phyloP scores from a whole-genome alignment of 1,140 invertebrate genomes.

The Propsilocerus akamusi region DNA sequence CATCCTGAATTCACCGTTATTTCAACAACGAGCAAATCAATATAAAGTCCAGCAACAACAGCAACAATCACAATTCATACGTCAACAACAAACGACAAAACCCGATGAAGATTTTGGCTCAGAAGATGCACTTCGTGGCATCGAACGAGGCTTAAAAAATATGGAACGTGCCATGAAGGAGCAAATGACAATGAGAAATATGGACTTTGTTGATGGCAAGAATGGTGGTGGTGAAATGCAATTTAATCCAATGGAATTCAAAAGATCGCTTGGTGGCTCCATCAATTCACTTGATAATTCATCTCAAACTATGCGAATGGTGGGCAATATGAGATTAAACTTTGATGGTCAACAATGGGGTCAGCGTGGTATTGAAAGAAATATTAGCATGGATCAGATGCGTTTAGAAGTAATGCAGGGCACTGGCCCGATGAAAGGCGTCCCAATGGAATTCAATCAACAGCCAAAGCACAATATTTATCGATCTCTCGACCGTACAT shows the following conservation, averaged over 20 bases:
- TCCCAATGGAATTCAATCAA: neutral
- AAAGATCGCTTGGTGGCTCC: constrained; percentile 14
- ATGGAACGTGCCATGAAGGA: constrained; percentile 25
- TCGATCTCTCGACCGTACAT: constrained; percentile 20
- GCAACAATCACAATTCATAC: neutral
- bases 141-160: constrained; percentile 22
- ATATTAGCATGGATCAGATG: constrained; percentile 9
- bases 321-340: neutral
- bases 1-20: constrained; percentile 6
- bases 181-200: constrained; percentile 21
- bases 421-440: neutral
- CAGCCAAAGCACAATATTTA: constrained; percentile 17
- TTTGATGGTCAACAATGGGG: constrained; percentile 4
- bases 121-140: constrained; percentile 21
- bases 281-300: constrained; percentile 6
- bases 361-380: constrained; percentile 5
- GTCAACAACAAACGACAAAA: constrained; percentile 9
- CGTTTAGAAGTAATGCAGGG: constrained; percentile 5
- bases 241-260: constrained; percentile 13
- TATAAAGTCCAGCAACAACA: neutral
- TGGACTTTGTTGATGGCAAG: constrained; percentile 13
- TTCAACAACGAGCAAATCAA: constrained; percentile 8
- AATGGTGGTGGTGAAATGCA: constrained; percentile 12
- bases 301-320: constrained; percentile 2
- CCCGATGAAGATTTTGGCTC: constrained; percentile 23